Evolutionary conservation across 2,888 invertebrate genomes (phyloP), one percentile per base, ranked within the genome.

Genomic region (Sialis lutaria): DNA sequence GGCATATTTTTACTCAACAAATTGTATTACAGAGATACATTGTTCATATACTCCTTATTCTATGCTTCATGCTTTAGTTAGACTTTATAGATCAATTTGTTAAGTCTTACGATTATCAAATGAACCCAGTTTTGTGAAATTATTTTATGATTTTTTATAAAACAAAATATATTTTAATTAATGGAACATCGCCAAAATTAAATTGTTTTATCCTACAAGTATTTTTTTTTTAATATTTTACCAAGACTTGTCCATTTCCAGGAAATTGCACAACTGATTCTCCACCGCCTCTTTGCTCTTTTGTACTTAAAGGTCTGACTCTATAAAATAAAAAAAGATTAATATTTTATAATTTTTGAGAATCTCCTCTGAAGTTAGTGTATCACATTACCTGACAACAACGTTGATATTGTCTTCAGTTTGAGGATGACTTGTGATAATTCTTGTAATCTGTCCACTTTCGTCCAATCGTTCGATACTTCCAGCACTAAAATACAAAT

Each of bases 331-430:
- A 46, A 32, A 48, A n/a, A 33, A 12, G 37, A 37, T 48, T 9
- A n/a, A 44, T 37, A 35, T 35, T n/a, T 35, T n/a, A n/a, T n/a
- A n/a, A n/a, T n/a, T n/a, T n/a, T 22, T 22, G 22, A 22, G 22
- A 22, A 22, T 22, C 22, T 22, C 22, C 22, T 22, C 22, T 22
- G 22, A 22, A 22, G 22, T 22, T 22, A 22, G 22, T 22, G 4
- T 4, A 22, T 62, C 22, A 22, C 22, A 22, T 64, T 63, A 85
- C 86, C 87, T 77, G 52, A 91, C 81, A 33, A 88, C 88, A 7
- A 91, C 91, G 62, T 88, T 88, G 57, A 90, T 88, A 58, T 87
- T 90, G 61, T 89, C 88, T 57, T 86, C 85, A 31, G 73, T 73
- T 33, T 72, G 65, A 54, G 72, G 72, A 54, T 63, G 66, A 44